phyloP scores from a whole-genome alignment of 2,888 invertebrate species.

The Tetheella fluctuosa region DNA sequence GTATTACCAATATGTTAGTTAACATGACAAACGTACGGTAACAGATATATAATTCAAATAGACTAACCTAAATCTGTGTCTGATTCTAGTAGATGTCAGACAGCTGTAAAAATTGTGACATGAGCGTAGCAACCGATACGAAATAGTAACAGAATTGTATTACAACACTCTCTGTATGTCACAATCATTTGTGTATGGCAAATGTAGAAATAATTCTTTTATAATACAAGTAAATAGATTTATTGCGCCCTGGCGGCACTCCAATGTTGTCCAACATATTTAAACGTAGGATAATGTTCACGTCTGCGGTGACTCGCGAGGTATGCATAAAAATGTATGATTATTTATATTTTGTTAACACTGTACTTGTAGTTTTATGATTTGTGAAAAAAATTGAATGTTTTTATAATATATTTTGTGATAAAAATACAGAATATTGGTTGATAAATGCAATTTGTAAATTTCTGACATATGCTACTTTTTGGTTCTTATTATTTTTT shows the following conservation, averaged over 20 bases:
- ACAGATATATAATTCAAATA: background rate
- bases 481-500: too few species aligned
- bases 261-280: slow-evolving; percentile 39
- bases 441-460: too few species aligned
- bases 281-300: background rate
- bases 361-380: too few species aligned
- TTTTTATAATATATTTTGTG: too few species aligned
- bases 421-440: too few species aligned
- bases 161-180: background rate
- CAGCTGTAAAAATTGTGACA: background rate
- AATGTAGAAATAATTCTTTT: background rate
- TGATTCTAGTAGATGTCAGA: background rate
- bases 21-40: background rate
- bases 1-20: background rate
- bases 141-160: background rate
- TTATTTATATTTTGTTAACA: too few species aligned
- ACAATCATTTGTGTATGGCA: slow-evolving; percentile 5
- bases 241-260: slow-evolving; percentile 45
- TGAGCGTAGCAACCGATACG: background rate
- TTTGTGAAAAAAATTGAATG: too few species aligned
- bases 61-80: background rate
- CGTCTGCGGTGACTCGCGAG: background rate
- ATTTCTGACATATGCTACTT: too few species aligned
- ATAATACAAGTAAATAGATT: slow-evolving; percentile 22
- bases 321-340: background rate